phyloP scores from a whole-genome alignment of 2,113 vertebrate genomes.

The Ginglymostoma cirratum region DNA sequence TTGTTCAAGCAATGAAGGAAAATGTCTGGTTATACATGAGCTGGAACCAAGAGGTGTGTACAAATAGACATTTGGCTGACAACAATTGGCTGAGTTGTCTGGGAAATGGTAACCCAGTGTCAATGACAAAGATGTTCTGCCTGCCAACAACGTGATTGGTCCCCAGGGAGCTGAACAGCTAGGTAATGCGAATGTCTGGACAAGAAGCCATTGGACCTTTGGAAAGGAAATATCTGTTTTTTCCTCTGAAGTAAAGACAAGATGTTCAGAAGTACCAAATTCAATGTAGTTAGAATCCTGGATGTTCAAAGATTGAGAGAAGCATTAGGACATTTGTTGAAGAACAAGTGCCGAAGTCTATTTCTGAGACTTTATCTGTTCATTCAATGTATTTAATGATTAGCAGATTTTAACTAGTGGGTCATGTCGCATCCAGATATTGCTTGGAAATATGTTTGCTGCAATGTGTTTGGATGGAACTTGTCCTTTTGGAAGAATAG shows the following conservation, averaged over 20 bases:
- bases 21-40: no score
- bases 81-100: no score
- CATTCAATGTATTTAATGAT: background rate
- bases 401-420: background rate
- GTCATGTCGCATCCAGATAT: background rate
- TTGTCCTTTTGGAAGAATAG: background rate
- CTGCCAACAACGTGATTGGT: no score
- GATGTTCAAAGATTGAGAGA: background rate
- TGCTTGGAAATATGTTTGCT: background rate
- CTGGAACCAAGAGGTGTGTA: no score
- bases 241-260: no score
- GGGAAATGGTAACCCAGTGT: no score
- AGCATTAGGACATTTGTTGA: background rate
- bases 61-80: no score
- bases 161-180: background rate
- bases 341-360: background rate
- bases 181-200: no score
- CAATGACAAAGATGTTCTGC: no score
- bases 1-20: no score
- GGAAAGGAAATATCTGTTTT: no score
- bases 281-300: background rate
- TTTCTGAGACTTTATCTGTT: background rate
- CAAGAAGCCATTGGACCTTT: no score
- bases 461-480: background rate
- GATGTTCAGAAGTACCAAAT: background rate